These are phyloP conservation scores for Lasioglossum malachurum DNA, from an alignment of 2,888 invertebrate genomes.

Conservation along the genomic window DNA sequence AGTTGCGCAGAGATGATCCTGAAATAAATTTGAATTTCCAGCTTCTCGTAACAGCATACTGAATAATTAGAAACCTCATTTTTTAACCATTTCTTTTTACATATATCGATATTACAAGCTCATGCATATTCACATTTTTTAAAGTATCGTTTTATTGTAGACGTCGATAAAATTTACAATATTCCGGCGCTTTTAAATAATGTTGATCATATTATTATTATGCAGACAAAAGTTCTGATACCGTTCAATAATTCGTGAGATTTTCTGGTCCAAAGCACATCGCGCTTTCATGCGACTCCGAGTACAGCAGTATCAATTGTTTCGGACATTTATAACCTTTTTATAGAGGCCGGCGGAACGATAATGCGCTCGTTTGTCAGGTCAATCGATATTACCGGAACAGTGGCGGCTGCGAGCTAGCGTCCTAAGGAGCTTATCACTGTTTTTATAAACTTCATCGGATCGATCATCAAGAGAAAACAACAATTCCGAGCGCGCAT, in stretches of 20 bases:
- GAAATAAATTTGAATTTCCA: not conserved
- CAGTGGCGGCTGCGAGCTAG: slow-evolving; percentile 9
- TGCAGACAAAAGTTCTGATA: not conserved
- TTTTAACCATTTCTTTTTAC: not conserved
- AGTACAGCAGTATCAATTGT: slow-evolving; percentile 35
- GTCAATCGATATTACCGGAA: slow-evolving; percentile 34
- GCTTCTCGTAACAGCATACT: not conserved
- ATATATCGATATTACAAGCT: not conserved
- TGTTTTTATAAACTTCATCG: slow-evolving; percentile 43
- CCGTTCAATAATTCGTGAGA: not conserved
- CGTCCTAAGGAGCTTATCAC: slow-evolving; percentile 36
- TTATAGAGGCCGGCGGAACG: slow-evolving; percentile 15
- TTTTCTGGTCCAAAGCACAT: slow-evolving; percentile 3
- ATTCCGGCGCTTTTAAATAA: not conserved
- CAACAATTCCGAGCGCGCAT: slow-evolving; percentile 51
- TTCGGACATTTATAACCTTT: slow-evolving; percentile 43
- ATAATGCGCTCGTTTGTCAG: slow-evolving; percentile 28
- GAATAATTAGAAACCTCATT: too few species aligned
- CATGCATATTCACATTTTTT: not conserved
- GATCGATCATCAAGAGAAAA: slow-evolving; percentile 21
- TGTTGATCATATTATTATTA: not conserved
- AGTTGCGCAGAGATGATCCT: not conserved
- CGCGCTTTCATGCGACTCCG: not conserved
- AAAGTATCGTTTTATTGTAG: not conserved
- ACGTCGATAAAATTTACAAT: not conserved